Base-by-base conservation (phyloP, 2,888 invertebrate genomes). In the Phytoseiulus persimilis region DNA sequence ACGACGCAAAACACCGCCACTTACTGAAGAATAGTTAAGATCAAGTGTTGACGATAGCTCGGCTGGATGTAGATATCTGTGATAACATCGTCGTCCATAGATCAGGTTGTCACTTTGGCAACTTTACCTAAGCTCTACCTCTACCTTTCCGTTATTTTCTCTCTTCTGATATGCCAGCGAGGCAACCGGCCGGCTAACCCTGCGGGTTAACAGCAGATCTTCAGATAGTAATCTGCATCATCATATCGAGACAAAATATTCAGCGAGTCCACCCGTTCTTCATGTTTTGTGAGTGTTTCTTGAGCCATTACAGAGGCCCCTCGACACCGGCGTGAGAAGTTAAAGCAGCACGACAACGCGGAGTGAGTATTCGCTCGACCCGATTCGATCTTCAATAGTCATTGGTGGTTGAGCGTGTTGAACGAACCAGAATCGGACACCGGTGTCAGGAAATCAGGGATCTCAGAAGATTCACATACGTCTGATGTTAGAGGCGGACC, bases 11-110 rank as follows among this genome's bases (percentile, higher is more conserved):
- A 65, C 65, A 65, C 65, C 65, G 28, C 11, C 65, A 65, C 18
- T 65, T 65, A 65, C 65, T 65, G 65, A 65, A 65, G 65, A 65
- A 65, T 65, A 65, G 65, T 65, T 65, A 65, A 65, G 65, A 65
- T 65, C 65, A 65, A 65, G 65, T 65, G 65, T 65, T 65, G 65
- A 65, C 65, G 65, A 65, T 65, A 65, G 65, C 65, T 28, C 65
- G 65, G 65, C 65, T 65, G 65, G 18, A 65, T 65, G 5, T 65
- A 65, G 65, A 65, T 65, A 65, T 65, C 65, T 65, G 11, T 28
- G 65, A 65, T 65, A 65, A 65, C 23, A 65, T 65, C 65, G 65
- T 65, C 65, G 65, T 65, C 65, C 65, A 65, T 65, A 65, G 65
- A 65, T 65, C 65, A 65, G 65, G 11, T 28, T 65, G 65, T 65